These are phyloP conservation scores for Onychomys torridus DNA, from an alignment of 2,797 vertebrate genomes.

Conservation along the genomic window DNA sequence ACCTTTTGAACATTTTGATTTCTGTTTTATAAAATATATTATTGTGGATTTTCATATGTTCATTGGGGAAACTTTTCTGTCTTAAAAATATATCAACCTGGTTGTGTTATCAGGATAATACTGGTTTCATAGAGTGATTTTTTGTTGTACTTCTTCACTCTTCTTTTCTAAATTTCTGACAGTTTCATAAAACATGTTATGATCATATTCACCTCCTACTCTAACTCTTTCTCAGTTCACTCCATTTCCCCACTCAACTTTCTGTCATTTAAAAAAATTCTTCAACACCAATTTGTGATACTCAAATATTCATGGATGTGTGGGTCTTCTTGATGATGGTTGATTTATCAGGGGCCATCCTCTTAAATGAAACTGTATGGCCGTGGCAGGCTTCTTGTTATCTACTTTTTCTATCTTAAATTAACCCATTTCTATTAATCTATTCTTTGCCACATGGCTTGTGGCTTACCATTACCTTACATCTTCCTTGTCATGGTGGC, in stretches of 20 bases:
- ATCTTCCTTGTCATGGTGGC: too few species aligned
- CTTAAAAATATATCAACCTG: neutral
- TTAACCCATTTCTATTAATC: too few species aligned
- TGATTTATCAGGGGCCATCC: neutral
- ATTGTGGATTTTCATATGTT: neutral
- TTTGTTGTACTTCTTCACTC: neutral
- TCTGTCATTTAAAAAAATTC: neutral
- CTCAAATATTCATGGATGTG: neutral
- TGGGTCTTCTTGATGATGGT: neutral
- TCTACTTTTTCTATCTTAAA: too few species aligned
- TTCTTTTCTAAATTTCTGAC: neutral
- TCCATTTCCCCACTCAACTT: neutral
- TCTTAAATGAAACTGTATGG: neutral
- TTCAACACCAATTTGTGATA: neutral
- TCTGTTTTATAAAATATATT: neutral
- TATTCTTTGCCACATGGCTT: too few species aligned
- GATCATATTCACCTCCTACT: neutral
- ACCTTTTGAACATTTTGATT: neutral
- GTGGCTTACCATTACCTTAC: too few species aligned
- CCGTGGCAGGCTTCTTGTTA: too few species aligned
- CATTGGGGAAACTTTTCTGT: neutral
- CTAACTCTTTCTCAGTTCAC: neutral
- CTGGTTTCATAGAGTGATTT: neutral
- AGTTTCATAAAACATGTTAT: neutral
- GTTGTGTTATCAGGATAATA: neutral